Percentiles rank a stretch among this genome's conserved stretches.
Evolutionary conservation across 1,140 invertebrate species (phyloP).

Genomic region (Drosophila virilis): DNA sequence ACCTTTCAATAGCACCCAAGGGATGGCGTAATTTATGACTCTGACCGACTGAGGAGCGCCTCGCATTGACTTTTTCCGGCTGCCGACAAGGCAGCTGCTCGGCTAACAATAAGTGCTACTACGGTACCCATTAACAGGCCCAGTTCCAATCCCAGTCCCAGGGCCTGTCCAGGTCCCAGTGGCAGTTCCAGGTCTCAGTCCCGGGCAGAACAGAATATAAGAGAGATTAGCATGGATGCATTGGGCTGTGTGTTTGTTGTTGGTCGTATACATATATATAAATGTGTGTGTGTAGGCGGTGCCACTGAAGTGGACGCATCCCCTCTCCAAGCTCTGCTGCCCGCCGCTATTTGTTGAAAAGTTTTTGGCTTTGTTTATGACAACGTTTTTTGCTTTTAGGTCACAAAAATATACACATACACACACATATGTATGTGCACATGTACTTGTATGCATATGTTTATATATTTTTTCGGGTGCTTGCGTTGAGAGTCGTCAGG

Average conservation of each 20-base stretch:
- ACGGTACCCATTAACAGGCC: constrained; percentile 14
- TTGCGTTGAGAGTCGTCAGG: constrained; percentile 61
- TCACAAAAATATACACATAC: constrained; percentile 58
- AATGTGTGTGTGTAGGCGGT: constrained; percentile 32
- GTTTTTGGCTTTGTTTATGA: constrained; percentile 69
- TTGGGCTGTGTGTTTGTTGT: constrained; percentile 7
- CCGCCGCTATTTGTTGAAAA: constrained; percentile 51
- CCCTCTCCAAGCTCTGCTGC: constrained; percentile 10
- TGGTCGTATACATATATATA: neutral
- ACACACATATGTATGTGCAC: constrained; percentile 23
- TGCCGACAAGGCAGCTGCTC: constrained; percentile 45
- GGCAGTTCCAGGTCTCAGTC: constrained; percentile 17
- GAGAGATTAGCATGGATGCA: constrained; percentile 60
- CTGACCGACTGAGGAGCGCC: constrained; percentile 65
- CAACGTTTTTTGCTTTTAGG: constrained; percentile 62
- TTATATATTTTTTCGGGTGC: constrained; percentile 58
- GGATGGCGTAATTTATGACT: constrained; percentile 81
- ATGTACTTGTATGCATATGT: constrained; percentile 11
- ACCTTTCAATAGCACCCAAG: constrained; percentile 76
- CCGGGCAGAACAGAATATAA: constrained; percentile 15
- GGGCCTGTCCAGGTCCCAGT: constrained; percentile 1
- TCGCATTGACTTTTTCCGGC: constrained; percentile 71
- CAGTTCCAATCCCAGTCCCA: neutral
- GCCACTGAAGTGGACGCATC: constrained; percentile 69
- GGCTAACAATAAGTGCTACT: constrained; percentile 25